A percentile compares a stretch with the other conserved stretches of the same genome.
phyloP scores from a whole-genome alignment of 2,113 vertebrate genomes.

The Lichenostomus cassidix region DNA sequence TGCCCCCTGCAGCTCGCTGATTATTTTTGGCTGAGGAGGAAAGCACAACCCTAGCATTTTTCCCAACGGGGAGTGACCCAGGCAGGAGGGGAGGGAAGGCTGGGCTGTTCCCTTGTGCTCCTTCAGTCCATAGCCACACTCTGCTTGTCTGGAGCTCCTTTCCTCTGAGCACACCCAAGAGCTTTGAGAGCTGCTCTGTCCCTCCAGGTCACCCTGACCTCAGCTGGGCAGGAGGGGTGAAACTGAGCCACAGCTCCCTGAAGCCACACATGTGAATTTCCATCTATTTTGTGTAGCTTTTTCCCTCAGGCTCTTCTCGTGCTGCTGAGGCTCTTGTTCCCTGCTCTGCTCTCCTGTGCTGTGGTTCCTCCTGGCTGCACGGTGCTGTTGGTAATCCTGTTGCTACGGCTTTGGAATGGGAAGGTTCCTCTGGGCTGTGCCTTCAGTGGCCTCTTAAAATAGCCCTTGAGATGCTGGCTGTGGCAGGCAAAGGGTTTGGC shows the following conservation, averaged over 20 bases:
- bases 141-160: neutral
- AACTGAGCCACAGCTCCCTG: neutral
- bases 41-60: neutral
- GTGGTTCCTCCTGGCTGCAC: neutral
- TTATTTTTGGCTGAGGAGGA: constrained; percentile 62
- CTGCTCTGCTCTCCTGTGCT: neutral
- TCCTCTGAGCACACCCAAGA: neutral
- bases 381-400: neutral
- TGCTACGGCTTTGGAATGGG: neutral
- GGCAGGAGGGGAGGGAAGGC: neutral
- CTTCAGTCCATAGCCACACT: neutral
- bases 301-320: neutral
- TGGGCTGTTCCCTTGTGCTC: neutral
- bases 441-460: neutral
- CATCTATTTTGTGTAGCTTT: neutral
- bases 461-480: neutral
- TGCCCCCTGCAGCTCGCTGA: constrained; percentile 39
- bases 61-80: constrained; percentile 12
- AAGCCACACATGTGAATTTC: neutral
- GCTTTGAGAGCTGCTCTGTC: neutral
- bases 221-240: neutral
- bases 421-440: neutral
- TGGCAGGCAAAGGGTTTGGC: neutral
- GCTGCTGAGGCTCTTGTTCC: neutral
- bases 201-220: neutral